Evolutionary conservation across 1,140 invertebrate genomes (phyloP).

Genomic region (Pomacea maculata): DNA sequence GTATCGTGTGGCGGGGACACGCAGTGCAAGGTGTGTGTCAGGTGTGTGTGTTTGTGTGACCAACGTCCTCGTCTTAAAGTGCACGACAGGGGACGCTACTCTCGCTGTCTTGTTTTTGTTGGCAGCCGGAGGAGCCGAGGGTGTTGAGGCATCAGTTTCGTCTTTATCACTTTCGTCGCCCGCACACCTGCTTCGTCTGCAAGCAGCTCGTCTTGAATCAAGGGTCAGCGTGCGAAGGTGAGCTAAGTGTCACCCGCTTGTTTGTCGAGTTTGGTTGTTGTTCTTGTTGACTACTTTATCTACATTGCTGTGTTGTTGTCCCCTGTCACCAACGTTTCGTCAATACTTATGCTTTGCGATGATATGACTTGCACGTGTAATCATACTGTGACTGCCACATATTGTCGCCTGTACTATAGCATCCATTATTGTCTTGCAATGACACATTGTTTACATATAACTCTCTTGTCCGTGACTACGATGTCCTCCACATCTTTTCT

Average conservation of each 20-base stretch:
- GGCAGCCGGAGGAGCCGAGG: constrained; percentile 33
- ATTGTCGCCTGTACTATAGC: too few relatives aligned
- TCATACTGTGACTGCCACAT: too few relatives aligned
- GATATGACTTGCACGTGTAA: too few relatives aligned
- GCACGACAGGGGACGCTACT: not conserved
- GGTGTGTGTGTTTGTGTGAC: not conserved
- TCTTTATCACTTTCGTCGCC: constrained; percentile 38
- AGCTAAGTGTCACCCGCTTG: not conserved
- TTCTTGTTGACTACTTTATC: too few relatives aligned
- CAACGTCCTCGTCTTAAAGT: not conserved
- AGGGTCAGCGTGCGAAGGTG: constrained; percentile 39
- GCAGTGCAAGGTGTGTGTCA: not conserved
- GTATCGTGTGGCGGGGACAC: not conserved
- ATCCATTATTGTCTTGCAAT: too few relatives aligned
- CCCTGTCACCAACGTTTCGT: too few relatives aligned
- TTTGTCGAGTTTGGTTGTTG: too few relatives aligned
- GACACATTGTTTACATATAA: too few relatives aligned
- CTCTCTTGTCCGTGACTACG: too few relatives aligned
- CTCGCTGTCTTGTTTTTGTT: not conserved
- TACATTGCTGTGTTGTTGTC: too few relatives aligned
- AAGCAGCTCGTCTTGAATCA: constrained; percentile 39
- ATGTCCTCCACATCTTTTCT: too few relatives aligned
- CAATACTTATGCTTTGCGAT: too few relatives aligned
- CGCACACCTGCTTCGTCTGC: constrained; percentile 38
- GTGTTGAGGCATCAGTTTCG: constrained; percentile 32